Evolutionary conservation across 2,888 invertebrate genomes (phyloP), one percentile per base, ranked within the genome.

Genomic region (Nasonia oneida): DNA sequence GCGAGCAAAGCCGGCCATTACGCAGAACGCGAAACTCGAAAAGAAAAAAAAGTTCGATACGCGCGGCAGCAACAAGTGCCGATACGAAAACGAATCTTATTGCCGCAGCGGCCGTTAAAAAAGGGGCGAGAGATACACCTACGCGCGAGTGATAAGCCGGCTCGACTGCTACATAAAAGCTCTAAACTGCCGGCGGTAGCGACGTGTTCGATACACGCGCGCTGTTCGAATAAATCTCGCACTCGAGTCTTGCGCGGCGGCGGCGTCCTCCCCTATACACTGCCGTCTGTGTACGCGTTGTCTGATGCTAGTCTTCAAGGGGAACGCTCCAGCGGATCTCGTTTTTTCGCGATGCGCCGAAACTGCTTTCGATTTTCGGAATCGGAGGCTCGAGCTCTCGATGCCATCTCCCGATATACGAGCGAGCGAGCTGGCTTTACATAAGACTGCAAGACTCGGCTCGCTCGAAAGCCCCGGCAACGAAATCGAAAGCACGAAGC

Each of bases 61-160:
- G 10, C 39, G 39, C 4, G 6, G 39, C 42, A 82, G 86, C 80
- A 83, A 83, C 83, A 86, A 83, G 82, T 86, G 79, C 33, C 33
- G 23, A 29, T 23, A 67, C 76, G 83, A 86, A 84, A 84, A 84
- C 82, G 87, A 83, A 84, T 84, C 87, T 87, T 84, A 87, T 84
- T 79, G 82, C 77, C 5, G 33, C 18, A 42, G 73, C 74, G 42
- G 81, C 61, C 23, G 83, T 71, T 67, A 71, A 77, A 83, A 76
- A 74, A 78, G 23, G 23, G 23, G 15, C 29, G 33, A 42, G 77
- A 39, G 47, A 12, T 3, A 50, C 50, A 50, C 37, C 10, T 50
- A 57, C 6, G 57, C 57, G 61, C 64, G 42, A 87, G 84, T 87
- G 82, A 82, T 84, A 70, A 50, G 50, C 67, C 39, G 81, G 47